Percentiles rank a stretch among this genome's conserved stretches.
These are phyloP conservation scores for Drosophila obscura DNA, from an alignment of 1,140 invertebrate species.

Conservation along the genomic window DNA sequence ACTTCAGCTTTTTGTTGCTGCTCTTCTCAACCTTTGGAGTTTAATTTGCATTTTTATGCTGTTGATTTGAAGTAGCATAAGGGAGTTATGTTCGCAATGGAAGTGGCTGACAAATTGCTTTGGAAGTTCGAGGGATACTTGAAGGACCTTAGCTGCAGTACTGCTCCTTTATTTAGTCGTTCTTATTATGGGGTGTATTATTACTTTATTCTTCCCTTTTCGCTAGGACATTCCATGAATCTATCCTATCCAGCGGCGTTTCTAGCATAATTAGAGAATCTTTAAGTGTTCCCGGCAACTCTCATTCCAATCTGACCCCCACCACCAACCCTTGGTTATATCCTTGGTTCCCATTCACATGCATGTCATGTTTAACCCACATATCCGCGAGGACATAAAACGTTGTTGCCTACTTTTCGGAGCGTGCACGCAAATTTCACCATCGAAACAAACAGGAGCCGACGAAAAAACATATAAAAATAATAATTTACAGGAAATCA, in stretches of 20 bases:
- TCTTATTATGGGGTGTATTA: too few species aligned
- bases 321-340: background rate
- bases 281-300: background rate
- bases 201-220: background rate
- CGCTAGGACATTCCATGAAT: too few species aligned
- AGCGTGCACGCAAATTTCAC: constrained; percentile 49
- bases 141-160: background rate
- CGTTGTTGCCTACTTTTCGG: constrained; percentile 71
- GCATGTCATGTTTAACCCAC: constrained; percentile 62
- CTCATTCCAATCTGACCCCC: too few species aligned
- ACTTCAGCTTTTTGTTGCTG: constrained; percentile 1
- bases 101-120: constrained; percentile 24
- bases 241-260: background rate
- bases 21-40: constrained; percentile 45
- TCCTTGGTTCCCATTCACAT: constrained; percentile 46
- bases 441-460: constrained; percentile 32
- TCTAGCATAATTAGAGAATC: background rate
- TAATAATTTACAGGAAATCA: constrained; percentile 59
- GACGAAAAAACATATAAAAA: constrained; percentile 28
- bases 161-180: too few species aligned
- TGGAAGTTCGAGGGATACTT: background rate
- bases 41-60: constrained; percentile 75
- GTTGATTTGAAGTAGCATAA: constrained; percentile 40
- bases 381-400: constrained; percentile 67
- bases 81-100: constrained; percentile 34